Conservation (phyloP, 2,113 vertebrate genomes). For the Pachypanchax playfairii region DNA sequence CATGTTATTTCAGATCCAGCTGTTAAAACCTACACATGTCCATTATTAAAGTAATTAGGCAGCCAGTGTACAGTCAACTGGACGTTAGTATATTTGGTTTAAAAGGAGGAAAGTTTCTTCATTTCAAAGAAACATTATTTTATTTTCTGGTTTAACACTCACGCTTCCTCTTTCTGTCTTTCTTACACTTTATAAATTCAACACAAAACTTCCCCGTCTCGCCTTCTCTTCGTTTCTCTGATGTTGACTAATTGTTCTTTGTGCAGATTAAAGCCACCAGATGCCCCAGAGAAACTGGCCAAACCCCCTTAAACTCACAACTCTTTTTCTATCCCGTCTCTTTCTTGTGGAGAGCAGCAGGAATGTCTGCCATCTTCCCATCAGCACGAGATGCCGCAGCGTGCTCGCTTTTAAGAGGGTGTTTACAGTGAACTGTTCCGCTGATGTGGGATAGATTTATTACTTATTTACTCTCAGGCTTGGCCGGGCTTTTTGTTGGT, state of each 20-base stretch:
- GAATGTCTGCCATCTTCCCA: constrained; percentile 66
- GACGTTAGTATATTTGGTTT: background rate
- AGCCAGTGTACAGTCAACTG: background rate
- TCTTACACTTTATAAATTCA: constrained; percentile 31
- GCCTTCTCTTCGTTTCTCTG: constrained; percentile 29
- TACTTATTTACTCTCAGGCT: constrained; percentile 75
- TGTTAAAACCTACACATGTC: constrained; percentile 18
- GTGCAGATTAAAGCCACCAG: constrained; percentile 72
- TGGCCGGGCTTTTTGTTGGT: constrained; percentile 44
- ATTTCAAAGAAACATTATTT: constrained; percentile 16
- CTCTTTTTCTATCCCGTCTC: constrained; percentile 38
- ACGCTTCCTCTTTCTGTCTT: constrained; percentile 17
- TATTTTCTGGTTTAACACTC: constrained; percentile 20
- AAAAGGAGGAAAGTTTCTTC: background rate
- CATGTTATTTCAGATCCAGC: constrained; percentile 7
- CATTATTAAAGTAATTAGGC: background rate
- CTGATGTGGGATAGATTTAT: constrained; percentile 76
- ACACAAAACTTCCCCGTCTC: constrained; percentile 12
- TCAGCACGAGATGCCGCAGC: constrained; percentile 60
- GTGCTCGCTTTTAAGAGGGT: constrained; percentile 49
- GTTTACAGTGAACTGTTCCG: constrained; percentile 71
- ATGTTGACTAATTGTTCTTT: constrained; percentile 60
- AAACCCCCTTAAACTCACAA: constrained; percentile 45
- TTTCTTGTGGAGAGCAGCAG: constrained; percentile 72
- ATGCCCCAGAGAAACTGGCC: constrained; percentile 44